These are phyloP conservation scores for Acrobasis suavella DNA, from an alignment of 2,888 invertebrate genomes.

Conservation along the genomic window DNA sequence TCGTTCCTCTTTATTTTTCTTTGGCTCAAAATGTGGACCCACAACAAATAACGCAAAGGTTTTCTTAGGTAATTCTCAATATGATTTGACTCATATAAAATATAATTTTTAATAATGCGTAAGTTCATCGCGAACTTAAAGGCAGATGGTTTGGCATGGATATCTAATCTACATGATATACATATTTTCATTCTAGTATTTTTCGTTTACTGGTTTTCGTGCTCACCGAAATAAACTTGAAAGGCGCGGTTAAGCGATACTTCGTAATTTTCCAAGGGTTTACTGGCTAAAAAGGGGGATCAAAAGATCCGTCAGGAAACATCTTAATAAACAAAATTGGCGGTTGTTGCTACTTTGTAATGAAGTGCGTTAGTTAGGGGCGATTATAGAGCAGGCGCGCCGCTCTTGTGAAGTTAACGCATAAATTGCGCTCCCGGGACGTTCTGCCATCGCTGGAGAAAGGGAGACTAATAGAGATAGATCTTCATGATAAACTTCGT, in stretches of 20 bases:
- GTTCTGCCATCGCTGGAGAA: constrained; percentile 30
- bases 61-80: no score
- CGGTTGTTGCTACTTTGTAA: constrained; percentile 37
- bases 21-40: no score
- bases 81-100: no score
- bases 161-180: no score
- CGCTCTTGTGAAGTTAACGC: constrained; percentile 40
- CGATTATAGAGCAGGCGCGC: constrained; percentile 31
- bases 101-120: no score
- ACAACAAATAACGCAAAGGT: no score
- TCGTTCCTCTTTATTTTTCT: no score
- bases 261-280: constrained; percentile 3
- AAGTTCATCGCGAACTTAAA: no score
- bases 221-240: background rate
- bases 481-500: constrained; percentile 17
- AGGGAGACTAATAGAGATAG: constrained; percentile 13
- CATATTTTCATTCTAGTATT: no score
- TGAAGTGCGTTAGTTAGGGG: constrained; percentile 41
- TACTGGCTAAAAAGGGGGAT: constrained; percentile 1
- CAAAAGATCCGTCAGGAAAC: constrained; percentile 28
- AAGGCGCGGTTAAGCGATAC: background rate
- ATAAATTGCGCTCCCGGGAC: constrained; percentile 44
- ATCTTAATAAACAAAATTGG: constrained; percentile 32
- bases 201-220: no score
- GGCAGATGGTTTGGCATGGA: no score